These are phyloP conservation scores for Callimorpha dominula DNA, from an alignment of 2,888 invertebrate genomes.

Conservation along the genomic window DNA sequence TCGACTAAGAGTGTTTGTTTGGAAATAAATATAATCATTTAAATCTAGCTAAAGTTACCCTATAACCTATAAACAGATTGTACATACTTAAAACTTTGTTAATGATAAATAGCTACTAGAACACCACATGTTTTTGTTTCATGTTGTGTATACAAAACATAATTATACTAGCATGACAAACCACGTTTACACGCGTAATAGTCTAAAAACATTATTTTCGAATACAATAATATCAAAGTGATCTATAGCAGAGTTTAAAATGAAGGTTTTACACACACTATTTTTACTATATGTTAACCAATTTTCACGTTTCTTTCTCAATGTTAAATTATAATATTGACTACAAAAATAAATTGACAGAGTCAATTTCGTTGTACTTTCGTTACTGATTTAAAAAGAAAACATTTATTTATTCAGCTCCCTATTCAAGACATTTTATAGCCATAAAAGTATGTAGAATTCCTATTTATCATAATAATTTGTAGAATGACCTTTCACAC, in stretches of 20 bases:
- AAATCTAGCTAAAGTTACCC: neutral
- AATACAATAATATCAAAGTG: neutral
- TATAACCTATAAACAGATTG: neutral
- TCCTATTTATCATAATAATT: neutral
- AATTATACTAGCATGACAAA: neutral
- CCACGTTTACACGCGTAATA: neutral
- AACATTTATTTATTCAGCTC: neutral
- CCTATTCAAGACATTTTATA: no score
- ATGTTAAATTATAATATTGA: no score
- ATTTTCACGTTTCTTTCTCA: no score
- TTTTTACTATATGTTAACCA: no score
- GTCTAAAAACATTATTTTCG: neutral
- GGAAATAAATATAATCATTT: neutral
- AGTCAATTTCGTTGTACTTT: no score
- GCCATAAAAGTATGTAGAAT: no score
- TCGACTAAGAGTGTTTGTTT: neutral
- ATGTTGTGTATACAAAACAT: neutral
- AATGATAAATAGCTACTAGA: neutral
- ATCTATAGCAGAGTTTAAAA: neutral
- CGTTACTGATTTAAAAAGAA: neutral
- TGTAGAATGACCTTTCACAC: slow-evolving; percentile 23
- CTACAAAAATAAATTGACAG: no score
- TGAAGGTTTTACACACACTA: no score
- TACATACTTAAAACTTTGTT: neutral
- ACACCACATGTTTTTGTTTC: neutral